Evolutionary conservation across 2,888 invertebrate species (phyloP), one percentile per base, ranked within the genome.

Genomic region (Ashinkailepas kermadecensis): DNA sequence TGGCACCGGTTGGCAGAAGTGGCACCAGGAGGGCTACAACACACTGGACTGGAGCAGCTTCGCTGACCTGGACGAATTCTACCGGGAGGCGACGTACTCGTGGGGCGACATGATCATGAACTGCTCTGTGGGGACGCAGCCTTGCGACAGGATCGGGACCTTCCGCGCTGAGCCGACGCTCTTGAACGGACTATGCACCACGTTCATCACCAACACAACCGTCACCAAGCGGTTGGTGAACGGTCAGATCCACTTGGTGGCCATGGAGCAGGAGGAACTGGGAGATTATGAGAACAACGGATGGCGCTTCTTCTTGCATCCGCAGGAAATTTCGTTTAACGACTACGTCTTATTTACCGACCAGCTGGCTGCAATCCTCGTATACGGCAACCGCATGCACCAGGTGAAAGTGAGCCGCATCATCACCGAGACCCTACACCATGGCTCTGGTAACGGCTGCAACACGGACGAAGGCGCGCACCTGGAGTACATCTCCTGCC

Each of bases 41-140:
- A 23, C 58, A 13, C 79, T 79, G 58, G 23, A 79, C 79, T 79
- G 79, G 79, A 23, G 23, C 18, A n/a, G n/a, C 58, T 79, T 58
- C 79, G 23, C 11, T 13, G 59, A 11, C 10, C 58, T 79, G 13
- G 18, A n/a, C 58, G 11, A 23, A 23, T 59, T 79, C 58, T 59
- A 58, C 58, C 6, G 1, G 15, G 7, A 9, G 6, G 79, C 79
- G 23, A n/a, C 58, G 13, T 79, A 79, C 58, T 1, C 13, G 13
- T 79, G 79, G 79, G 13, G 15, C 12, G 79, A 79, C 18, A 58
- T 79, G 79, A 58, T 79, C 13, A 1, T 57, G 15, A 15, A 8
- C 13, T 79, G 79, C 15, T 8, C 6, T 12, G 25, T 79, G 4
- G 57, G 11, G 0, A 23, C 23, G 0, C 11, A 15, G 15, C 13